Evolutionary conservation across 2,888 invertebrate species (phyloP), one percentile per base, ranked within the genome.

Genomic region (Cephus spinipes): DNA sequence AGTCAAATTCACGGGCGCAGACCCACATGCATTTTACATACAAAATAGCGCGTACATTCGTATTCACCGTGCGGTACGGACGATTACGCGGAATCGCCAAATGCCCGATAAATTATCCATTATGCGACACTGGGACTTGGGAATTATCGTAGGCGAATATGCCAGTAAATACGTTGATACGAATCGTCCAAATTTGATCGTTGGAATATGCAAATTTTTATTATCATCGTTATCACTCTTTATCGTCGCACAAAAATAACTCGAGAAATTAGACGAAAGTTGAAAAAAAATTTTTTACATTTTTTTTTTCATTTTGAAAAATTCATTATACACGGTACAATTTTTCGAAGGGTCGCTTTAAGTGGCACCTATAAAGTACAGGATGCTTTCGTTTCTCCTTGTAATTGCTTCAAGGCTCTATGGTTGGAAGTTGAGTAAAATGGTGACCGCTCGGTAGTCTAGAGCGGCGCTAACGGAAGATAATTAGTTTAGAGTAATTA

Each of bases 401-500:
- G 3, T 76, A 76, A 76, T 31, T 35, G 33, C 76, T 34, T 73
- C 71, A 73, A 77, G 77, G 77, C 31, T 36, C 68, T n/a, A 23
- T 12, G 73, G 68, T 35, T 40, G 55, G 36, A 36, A 74, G 78
- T 40, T 68, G 71, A 77, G 68, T 32, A 75, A 74, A 40, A 71
- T 73, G 68, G 81, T 75, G 77, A 79, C 76, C 75, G 30, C 68
- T 77, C 69, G 76, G 76, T 69, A 76, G 75, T 71, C 74, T 77
- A 68, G 69, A 69, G 81, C 83, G 81, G 78, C 81, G 83, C 83
- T 85, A 88, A 87, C 86, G 84, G 81, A 85, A 85, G 84, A 82
- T 89, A 89, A 89, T 89, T 89, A 87, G 86, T 88, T 88, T 89
- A 85, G 84, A 85, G 85, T 87, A 89, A 89, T 89, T 89, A 89